phyloP scores from a whole-genome alignment of 2,113 vertebrate genomes.

The Proteles cristata region DNA sequence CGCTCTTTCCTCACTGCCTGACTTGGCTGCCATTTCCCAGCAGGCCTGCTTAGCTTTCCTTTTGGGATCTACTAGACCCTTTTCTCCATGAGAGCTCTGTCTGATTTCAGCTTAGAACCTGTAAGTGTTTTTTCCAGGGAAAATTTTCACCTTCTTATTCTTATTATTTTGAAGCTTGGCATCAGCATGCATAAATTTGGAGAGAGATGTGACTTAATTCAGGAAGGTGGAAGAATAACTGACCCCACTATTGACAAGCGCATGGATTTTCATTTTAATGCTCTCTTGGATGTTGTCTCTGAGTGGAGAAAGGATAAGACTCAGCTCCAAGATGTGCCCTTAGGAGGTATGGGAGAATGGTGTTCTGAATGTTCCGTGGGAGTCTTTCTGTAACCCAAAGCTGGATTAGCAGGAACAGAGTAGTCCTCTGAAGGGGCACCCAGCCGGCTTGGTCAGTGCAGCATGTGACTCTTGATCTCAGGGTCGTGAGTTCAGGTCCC shows the following conservation, averaged over 20 bases:
- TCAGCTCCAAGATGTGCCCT: slow-evolving; percentile 94
- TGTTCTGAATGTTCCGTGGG: neutral
- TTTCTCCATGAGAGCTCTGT: slow-evolving; percentile 57
- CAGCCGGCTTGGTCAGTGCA: neutral
- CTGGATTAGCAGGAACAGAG: neutral
- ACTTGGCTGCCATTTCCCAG: neutral
- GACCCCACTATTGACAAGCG: slow-evolving; percentile 97
- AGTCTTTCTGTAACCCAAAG: neutral
- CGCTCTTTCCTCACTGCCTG: neutral
- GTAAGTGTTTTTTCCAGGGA: slow-evolving; percentile 62
- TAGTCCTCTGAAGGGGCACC: neutral
- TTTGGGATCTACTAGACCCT: neutral
- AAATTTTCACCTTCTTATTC: slow-evolving; percentile 80
- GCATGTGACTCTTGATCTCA: neutral
- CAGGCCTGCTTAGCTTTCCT: neutral
- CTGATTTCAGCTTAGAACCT: slow-evolving; percentile 64
- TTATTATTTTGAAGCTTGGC: slow-evolving; percentile 91
- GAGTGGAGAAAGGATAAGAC: slow-evolving; percentile 99
- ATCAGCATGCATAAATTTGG: slow-evolving; percentile 97
- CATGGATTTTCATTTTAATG: slow-evolving; percentile 99
- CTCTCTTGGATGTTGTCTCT: slow-evolving; percentile 98
- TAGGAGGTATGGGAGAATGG: slow-evolving; percentile 91
- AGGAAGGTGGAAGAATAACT: slow-evolving; percentile 95
- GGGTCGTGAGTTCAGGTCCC: neutral
- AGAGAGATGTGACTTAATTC: slow-evolving; percentile 96